Evolutionary conservation across 2,797 vertebrate species (phyloP), one percentile per base, ranked within the genome.

Genomic region (Distichodus sexfasciatus): DNA sequence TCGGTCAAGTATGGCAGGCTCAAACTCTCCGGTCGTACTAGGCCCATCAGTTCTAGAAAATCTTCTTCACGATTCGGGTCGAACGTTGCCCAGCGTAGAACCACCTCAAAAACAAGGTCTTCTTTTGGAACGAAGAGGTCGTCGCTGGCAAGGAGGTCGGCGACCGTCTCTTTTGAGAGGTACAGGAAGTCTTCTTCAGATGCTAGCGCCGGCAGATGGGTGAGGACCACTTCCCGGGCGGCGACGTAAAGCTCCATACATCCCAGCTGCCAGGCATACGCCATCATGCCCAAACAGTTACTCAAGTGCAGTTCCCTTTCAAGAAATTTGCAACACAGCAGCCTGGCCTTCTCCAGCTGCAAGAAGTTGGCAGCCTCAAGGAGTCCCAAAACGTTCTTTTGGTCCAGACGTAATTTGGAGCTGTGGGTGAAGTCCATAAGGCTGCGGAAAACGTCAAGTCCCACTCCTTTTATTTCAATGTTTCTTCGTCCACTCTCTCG

Each of bases 251-350:
- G 89, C 33, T 88, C 88, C n/a, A 23, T n/a, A 43, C 90, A 94
- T 35, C 90, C 91, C 54, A 90, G 89, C 11, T 83, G 88, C 90
- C 91, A 92, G 0, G 93, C 88, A 4, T 92, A 95, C 11, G 79
- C 82, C 93, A 94, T 91, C 87, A 95, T 88, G 35, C 92, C 91
- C 82, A 96, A 78, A 75, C 94, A 95, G 84, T 96, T 97, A 51
- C 88, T 92, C 46, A 94, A 76, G 38, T 93, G 92, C 59, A 97
- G 82, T 80, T 96, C 91, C 23, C 94, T 81, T 75, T 94, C 92
- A 69, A 97, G 81, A 72, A 95, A 97, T 72, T 92, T 93, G 77
- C 93, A 91, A 76, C 94, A 96, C 43, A 92, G 69, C 43, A 91
- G 76, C 67, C 87, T 90, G 65, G 92, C 92, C 53, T 66, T 79